Percentiles rank a stretch among this genome's conserved stretches.
Conservation (phyloP, 2,113 vertebrate genomes). For the Oncorhynchus kisutch region DNA sequence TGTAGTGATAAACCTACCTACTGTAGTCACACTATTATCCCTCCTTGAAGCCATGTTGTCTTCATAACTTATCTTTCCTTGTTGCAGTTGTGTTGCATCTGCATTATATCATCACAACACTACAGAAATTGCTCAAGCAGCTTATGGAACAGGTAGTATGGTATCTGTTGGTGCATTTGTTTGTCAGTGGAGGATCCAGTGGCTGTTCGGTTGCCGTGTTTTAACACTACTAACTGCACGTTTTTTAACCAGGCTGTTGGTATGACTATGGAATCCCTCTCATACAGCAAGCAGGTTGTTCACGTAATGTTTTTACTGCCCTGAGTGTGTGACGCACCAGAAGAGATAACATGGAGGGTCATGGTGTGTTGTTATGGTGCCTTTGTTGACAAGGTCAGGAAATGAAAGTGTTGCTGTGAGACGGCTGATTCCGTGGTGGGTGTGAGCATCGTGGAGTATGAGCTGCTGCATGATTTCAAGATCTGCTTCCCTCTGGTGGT, state of each 20-base stretch:
- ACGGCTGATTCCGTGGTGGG: slow-evolving; percentile 15
- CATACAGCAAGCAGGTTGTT: slow-evolving; percentile 6
- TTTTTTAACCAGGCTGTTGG: background rate
- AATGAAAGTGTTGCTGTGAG: slow-evolving; percentile 23
- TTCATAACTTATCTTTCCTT: slow-evolving; percentile 21
- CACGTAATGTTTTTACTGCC: slow-evolving; percentile 9
- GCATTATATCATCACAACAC: slow-evolving; percentile 16
- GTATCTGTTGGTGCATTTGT: slow-evolving; percentile 17
- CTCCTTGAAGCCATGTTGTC: background rate
- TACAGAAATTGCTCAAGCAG: slow-evolving; percentile 25
- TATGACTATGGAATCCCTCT: background rate
- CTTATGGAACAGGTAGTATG: slow-evolving; percentile 32
- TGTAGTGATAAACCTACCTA: background rate
- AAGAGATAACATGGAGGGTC: slow-evolving; percentile 10
- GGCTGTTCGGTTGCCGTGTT: background rate
- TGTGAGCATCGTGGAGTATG: background rate
- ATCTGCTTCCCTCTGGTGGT: slow-evolving; percentile 68
- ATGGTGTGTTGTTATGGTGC: slow-evolving; percentile 11
- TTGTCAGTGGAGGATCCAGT: background rate
- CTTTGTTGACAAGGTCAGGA: slow-evolving; percentile 33
- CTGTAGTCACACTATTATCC: background rate
- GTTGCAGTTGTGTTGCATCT: slow-evolving; percentile 23
- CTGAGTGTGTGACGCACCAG: background rate
- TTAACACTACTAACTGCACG: background rate
- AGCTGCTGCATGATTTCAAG: slow-evolving; percentile 9